Base-by-base conservation (phyloP, 2,113 vertebrate genomes). In the Entelurus aequoreus region DNA sequence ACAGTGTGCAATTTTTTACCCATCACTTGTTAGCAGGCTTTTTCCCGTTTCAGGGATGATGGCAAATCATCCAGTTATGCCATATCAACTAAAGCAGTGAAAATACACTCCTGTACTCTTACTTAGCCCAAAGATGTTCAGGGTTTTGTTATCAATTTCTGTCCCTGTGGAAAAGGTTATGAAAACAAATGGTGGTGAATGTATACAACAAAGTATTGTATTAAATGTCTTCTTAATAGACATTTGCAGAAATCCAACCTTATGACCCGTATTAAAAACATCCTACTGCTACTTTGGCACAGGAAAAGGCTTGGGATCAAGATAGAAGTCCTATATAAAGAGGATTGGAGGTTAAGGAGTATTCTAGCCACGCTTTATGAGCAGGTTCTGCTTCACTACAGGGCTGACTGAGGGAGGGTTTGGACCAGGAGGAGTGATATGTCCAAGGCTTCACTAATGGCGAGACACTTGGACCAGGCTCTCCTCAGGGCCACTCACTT, bases 401-500 rank as follows among this genome's bases (percentile, higher is more conserved):
- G 42, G 77, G 79, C 79, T 68, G 66, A 72, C 67, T 77, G 55
- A 0, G 60, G 82, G 66, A 52, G 19, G 37, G 75, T 37, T 52
- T 83, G 61, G 78, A 85, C 69, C 73, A 46, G 79, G 76, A 79
- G 90, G 86, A 88, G 85, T 83, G 80, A 78, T 74, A 76, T 53
- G 65, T 72, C 74, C 70, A 52, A 68, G 61, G 62, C 68, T 71
- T 77, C 21, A 72, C 84, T 83, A 75, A 52, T 11, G 82, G 83
- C 71, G 69, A 16, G 63, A 52, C 8, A 66, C 50, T 72, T 68
- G 21, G 62, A 65, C 73, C 42, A 10, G 63, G 19, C 28, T 62
- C 80, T 75, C 78, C 78, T 72, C 49, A 28, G 28, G 56, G 59
- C 86, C 91, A 98, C 95, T 97, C 94, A 98, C 95, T 80, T 94